Evolutionary conservation across 2,888 invertebrate genomes (phyloP), one percentile per base, ranked within the genome.

Genomic region (Fissipunctia ypsillon): DNA sequence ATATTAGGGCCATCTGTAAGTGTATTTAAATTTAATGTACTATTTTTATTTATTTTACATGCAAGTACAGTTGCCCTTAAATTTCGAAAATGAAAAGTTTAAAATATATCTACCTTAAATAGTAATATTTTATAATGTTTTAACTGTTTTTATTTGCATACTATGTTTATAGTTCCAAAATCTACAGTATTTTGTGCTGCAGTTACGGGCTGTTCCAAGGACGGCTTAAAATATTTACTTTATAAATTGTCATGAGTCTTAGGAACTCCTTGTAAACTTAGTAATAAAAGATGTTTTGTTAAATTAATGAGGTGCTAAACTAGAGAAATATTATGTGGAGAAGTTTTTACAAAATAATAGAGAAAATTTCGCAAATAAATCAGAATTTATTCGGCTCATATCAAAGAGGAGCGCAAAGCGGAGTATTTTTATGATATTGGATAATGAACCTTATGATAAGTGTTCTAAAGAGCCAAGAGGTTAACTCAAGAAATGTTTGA

Each of bases 91-190:
- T 31, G 9, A 70, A 78, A 69, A 61, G 5, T 60, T 72, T 57
- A 67, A 72, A 72, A 79, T 66, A 69, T 68, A 73, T 74, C 69
- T 76, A 75, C 61, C 64, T 68, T 76, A 80, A 67, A 68, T 52
- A 82, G 73, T 87, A 73, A 86, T 84, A 86, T 84, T 84, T 75
- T 66, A 81, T 86, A 82, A 48, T 78, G 78, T 86, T 83, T 56
- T 80, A 84, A 86, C 78, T 82, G 82, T 78, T 77, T 64, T 78
- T 73, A 80, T 81, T 85, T 80, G 84, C 69, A 74, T 82, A 87
- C 74, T 80, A 76, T 79, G 76, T 78, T 83, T 82, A 83, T 83
- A 78, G 50, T 83, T 87, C 69, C 74, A 82, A 85, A 83, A 80
- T 71, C 78, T 85, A 87, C 78, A 84, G 48, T 81, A 85, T 73